Base-by-base conservation (phyloP, 2,113 vertebrate genomes). In the Ibidorhyncha struthersii region DNA sequence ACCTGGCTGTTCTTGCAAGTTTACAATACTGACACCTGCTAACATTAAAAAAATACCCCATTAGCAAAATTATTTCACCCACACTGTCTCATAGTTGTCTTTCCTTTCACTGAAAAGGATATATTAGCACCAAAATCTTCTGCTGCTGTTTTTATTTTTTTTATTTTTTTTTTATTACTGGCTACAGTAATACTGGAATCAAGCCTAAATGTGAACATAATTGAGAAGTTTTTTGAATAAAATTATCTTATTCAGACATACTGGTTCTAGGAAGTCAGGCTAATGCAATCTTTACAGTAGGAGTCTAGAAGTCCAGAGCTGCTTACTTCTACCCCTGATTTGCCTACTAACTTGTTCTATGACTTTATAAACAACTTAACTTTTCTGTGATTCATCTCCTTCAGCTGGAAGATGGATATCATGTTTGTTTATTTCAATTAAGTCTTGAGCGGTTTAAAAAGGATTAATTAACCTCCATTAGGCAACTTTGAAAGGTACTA, bases 371-470 rank as follows among this genome's bases (percentile, higher is more conserved):
- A 66, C 71, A 84, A 96, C 66, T 93, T 72, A 96, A 94, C 63
- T 93, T 96, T 89, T 86, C 70, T 80, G 58, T 91, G 78, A 96
- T 91, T 91, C 78, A 80, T 49, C 63, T 89, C 41, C 86, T 97
- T 94, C 86, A 88, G 74, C 29, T 88, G 55, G 30, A 66, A 93
- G 87, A 93, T 77, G 86, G 82, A 66, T 73, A 93, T 56, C 74
- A 93, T 71, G 71, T 86, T 94, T 96, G 89, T 91, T 97, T 96
- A 86, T 85, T 97, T 95, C 91, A 94, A 72, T 95, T 89, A 95
- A 79, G 45, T 87, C 61, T 86, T 63, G 61, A 91, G 83, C 66
- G 41, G 12, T 86, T 95, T 93, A 66, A 95, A 96, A 93, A 74
- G 63, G 84, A 80, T 95, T 97, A 82, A 97, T 96, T 97, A 95